phyloP scores from a whole-genome alignment of 2,113 vertebrate genomes.

The Nothobranchius kuhntae region DNA sequence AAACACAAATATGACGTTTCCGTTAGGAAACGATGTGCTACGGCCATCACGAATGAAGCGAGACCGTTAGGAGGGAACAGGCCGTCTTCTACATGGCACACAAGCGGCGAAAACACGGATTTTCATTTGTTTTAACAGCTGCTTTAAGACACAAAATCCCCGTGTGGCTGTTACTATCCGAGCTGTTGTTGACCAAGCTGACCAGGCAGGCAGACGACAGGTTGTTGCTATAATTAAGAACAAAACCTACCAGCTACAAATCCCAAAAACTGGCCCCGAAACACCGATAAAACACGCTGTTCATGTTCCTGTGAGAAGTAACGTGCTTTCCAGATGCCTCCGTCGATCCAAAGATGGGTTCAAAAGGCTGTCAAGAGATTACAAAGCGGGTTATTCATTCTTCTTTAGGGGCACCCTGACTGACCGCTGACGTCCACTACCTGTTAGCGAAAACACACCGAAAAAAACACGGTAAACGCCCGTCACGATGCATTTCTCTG shows the following conservation, averaged over 20 bases:
- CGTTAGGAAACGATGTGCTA: conserved; percentile 10
- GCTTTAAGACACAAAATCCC: neutral
- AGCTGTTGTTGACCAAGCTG: conserved; percentile 8
- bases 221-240: conserved; percentile 49
- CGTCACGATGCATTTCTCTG: conserved; percentile 45
- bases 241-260: conserved; percentile 72
- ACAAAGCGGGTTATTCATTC: conserved; percentile 60
- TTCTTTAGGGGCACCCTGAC: conserved; percentile 25
- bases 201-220: conserved; percentile 46
- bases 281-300: conserved; percentile 10
- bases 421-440: conserved; percentile 55
- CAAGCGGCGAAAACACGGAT: neutral
- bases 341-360: conserved; percentile 29
- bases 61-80: neutral
- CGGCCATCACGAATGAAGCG: conserved; percentile 37
- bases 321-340: neutral
- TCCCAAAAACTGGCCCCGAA: conserved; percentile 25
- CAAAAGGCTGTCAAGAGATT: conserved; percentile 51
- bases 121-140: neutral
- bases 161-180: neutral
- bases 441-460: conserved; percentile 68
- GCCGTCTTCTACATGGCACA: neutral
- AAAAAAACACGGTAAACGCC: conserved; percentile 63
- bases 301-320: conserved; percentile 30
- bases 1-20: conserved; percentile 8